Evolutionary conservation across 2,797 vertebrate genomes (phyloP).

Genomic region (Micromesistius poutassou): DNA sequence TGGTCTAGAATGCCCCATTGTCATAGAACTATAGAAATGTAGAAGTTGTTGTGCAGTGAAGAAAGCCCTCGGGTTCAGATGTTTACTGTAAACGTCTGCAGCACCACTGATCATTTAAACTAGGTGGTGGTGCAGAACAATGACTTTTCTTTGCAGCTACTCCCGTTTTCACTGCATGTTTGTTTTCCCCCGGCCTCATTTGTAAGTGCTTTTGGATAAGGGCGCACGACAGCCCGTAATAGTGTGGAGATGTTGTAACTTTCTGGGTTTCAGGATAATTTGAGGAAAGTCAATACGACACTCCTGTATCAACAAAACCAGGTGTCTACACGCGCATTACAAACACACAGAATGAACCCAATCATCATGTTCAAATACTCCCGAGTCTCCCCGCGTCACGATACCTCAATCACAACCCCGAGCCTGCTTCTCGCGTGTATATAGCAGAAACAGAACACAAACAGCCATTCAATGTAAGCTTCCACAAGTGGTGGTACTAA

Average conservation of each 20-base stretch:
- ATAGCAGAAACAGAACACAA: too few relatives aligned
- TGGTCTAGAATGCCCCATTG: neutral
- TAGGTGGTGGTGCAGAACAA: neutral
- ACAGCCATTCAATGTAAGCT: too few relatives aligned
- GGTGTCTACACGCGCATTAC: neutral
- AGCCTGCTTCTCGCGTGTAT: too few relatives aligned
- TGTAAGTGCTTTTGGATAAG: neutral
- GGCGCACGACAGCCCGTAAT: too few relatives aligned
- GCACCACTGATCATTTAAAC: neutral
- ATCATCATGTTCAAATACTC: neutral
- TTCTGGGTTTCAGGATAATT: neutral
- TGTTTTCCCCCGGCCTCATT: neutral
- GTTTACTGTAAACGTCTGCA: neutral
- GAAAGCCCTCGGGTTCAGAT: neutral
- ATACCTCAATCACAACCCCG: too few relatives aligned
- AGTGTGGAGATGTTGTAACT: too few relatives aligned
- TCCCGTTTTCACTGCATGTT: neutral
- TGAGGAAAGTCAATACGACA: neutral
- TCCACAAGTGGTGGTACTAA: neutral
- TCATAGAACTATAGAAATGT: neutral
- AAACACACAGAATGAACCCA: neutral
- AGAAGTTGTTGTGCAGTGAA: neutral
- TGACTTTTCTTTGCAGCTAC: neutral
- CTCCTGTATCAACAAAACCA: neutral
- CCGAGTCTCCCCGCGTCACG: neutral